These are phyloP conservation scores for mouse (Mus musculus) DNA, from an alignment of 2,113 vertebrate genomes.

Conservation along the genomic window GRCm39 chr14:86838501-86839000, in stretches of 20 bases:
- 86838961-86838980: not conserved
- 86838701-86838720: too few relatives aligned
- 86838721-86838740: too few relatives aligned
- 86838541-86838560: constrained; percentile 30
- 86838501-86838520: constrained; percentile 76
- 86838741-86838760: not conserved
- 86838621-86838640: not conserved
- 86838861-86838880: constrained; percentile 37
- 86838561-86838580: constrained; percentile 1
- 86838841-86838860: not conserved
- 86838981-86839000: not conserved
- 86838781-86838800: not conserved
- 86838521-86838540: not conserved
- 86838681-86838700: not conserved
- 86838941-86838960: constrained; percentile 42
- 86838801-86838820: not conserved
- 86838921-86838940: constrained; percentile 18
- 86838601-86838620: not conserved
- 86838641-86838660: not conserved
- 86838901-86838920: constrained; percentile 48
- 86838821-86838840: not conserved
- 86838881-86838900: constrained; percentile 39
- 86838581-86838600: not conserved
- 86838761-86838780: too few relatives aligned
- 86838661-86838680: not conserved